Conservation (phyloP, 2,888 invertebrate genomes). For the Sminthurinus aureus region DNA sequence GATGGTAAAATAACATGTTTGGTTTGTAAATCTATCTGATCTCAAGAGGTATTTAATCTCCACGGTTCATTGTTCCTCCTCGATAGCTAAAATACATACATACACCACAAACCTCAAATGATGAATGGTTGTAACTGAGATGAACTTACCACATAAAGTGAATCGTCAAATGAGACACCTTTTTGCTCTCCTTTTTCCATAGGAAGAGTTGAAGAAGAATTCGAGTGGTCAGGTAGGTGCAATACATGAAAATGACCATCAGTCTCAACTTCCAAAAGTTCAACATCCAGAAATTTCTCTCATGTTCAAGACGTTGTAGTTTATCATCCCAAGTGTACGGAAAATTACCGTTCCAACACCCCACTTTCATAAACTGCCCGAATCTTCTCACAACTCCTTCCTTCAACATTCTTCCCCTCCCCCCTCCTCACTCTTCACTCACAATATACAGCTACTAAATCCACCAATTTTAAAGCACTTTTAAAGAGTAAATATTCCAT, state of each 20-base stretch:
- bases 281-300: neutral
- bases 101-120: too few relatives aligned
- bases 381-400: neutral
- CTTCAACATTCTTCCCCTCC: neutral
- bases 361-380: neutral
- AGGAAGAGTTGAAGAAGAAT: neutral
- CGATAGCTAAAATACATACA: too few relatives aligned
- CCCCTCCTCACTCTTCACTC: too few relatives aligned
- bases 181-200: neutral
- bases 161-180: neutral
- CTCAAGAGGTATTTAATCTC: too few relatives aligned
- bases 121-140: too few relatives aligned
- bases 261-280: neutral
- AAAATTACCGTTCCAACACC: neutral
- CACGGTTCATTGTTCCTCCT: too few relatives aligned
- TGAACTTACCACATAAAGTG: conserved; percentile 5
- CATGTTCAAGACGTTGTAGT: neutral
- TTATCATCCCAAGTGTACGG: neutral
- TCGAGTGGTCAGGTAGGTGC: neutral
- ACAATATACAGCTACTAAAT: too few relatives aligned
- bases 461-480: too few relatives aligned
- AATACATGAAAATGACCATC: neutral
- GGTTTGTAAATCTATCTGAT: too few relatives aligned
- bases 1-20: too few relatives aligned
- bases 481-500: too few relatives aligned